phyloP scores from a whole-genome alignment of 2,113 vertebrate genomes.

The Antigone vipio region DNA sequence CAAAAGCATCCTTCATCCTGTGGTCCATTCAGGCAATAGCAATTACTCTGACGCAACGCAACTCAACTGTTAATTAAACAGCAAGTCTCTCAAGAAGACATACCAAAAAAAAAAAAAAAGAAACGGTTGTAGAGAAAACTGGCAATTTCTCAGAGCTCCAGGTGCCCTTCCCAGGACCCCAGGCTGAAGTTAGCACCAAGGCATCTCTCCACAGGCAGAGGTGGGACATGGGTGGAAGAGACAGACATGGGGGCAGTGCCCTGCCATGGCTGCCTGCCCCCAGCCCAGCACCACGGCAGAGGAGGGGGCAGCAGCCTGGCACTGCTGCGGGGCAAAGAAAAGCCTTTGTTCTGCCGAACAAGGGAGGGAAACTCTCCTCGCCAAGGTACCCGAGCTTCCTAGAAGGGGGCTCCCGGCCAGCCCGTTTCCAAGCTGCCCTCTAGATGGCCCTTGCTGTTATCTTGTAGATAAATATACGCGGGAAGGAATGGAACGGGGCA shows the following conservation, averaged over 20 bases:
- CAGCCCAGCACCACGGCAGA: background rate
- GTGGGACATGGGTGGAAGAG: background rate
- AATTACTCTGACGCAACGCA: background rate
- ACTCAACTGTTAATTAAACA: slow-evolving; percentile 44
- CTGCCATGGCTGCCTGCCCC: background rate
- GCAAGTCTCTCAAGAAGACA: background rate
- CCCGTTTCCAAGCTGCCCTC: slow-evolving; percentile 1
- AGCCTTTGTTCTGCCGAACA: background rate
- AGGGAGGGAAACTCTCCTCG: background rate
- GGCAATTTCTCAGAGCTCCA: background rate
- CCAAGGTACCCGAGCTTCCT: background rate
- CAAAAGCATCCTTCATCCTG: slow-evolving; percentile 18
- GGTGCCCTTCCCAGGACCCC: background rate
- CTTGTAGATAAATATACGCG: background rate
- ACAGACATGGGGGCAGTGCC: accelerated
- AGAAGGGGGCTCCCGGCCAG: background rate
- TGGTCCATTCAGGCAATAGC: background rate
- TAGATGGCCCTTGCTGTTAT: slow-evolving; percentile 36
- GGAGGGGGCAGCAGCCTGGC: background rate
- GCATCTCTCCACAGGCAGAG: background rate
- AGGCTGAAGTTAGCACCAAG: background rate
- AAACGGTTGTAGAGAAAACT: background rate
- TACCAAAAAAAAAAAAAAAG: background rate
- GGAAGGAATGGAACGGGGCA: background rate
- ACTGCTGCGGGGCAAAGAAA: background rate